Base-by-base conservation (phyloP, 2,113 vertebrate genomes). In the Petrocephalus zakoni region DNA sequence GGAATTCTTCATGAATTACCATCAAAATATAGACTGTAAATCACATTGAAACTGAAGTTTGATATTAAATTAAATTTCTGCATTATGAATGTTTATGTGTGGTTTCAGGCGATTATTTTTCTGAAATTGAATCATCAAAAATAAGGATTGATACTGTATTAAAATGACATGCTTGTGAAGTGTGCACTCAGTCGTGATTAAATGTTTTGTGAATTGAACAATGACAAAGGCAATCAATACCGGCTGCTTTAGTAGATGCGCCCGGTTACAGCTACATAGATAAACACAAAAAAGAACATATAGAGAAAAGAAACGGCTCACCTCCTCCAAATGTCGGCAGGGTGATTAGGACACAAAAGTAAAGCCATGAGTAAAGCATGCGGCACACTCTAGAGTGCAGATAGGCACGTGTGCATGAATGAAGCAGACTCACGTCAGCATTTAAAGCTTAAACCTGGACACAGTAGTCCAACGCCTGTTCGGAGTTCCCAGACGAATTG, bases 21-120 rank as follows among this genome's bases (percentile, higher is more conserved):
- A 86, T 85, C 22, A 21, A 46, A 89, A 86, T 25, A n/a, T 49
- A 78, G n/a, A 72, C 85, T 75, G 46, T 86, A 61, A 46, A 51
- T 75, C 85, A 86, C 61, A 51, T 55, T 88, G 25, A 46, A 37
- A 22, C 17, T 81, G 68, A 81, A 56, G 19, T 42, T 29, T 25
- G 8, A 55, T 37, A 25, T 55, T 87, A 64, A 85, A 53, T 55
- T 13, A 86, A 37, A 37, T 17, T 19, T 55, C 13, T 86, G 25
- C 17, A 75, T 72, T 72, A 34, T 75, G 5, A 68, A 68, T 7
- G 29, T 72, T 72, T 37, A 42, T 78, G 5, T 78, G 17, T 78
- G 37, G 10, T 78, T 78, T 78, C 72, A 78, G 72, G 72, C 6
- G 72, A 78, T 78, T 78, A 5, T 42, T 78, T 78, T 78, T 37